Evolutionary conservation across 2,113 vertebrate species (phyloP), one percentile per base, ranked within the genome.

Genomic region (Salvelinus sp.): DNA sequence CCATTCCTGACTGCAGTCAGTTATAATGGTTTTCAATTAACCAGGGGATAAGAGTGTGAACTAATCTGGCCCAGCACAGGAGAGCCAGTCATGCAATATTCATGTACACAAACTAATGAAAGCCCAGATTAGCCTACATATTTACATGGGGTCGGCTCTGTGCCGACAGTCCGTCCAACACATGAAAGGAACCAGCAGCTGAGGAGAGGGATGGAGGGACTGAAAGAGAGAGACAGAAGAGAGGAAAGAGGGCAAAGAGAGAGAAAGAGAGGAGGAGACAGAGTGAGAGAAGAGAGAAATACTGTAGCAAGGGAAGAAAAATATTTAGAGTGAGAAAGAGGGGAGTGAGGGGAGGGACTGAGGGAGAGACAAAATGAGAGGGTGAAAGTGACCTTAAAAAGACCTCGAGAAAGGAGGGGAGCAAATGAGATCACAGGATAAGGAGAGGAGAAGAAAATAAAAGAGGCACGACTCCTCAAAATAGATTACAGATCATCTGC

Each of bases 401-500:
- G 86, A 86, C 86, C 85, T 87, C 84, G 76, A 88, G 20, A 75
- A 87, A 84, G 48, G 90, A 88, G 14, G 72, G 83, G 22, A 70
- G 57, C 70, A 90, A 90, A 90, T 84, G 77, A 79, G 87, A 90
- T 91, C 84, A 90, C 67, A 69, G 86, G 89, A 90, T 90, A 89
- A 91, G 84, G 77, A 54, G 48, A 77, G 78, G 79, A 58, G 70
- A 69, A 47, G 77, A 82, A 84, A 81, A 33, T 5, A 77, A 33
- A 77, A 84, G 88, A 88, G 85, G 88, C 76, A 25, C 57, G n/a
- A 82, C 82, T 90, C 75, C 76, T 88, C 86, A 86, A 85, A 89
- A 84, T 85, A 88, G 90, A 91, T 92, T 90, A 91, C 72, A 87
- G 74, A 87, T 88, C 86, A 88, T 91, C 89, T 92, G 90, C 91